Percentiles rank a stretch among this genome's conserved stretches.
These are phyloP conservation scores for Esperia sulphurella DNA, from an alignment of 2,888 invertebrate species.

Conservation along the genomic window DNA sequence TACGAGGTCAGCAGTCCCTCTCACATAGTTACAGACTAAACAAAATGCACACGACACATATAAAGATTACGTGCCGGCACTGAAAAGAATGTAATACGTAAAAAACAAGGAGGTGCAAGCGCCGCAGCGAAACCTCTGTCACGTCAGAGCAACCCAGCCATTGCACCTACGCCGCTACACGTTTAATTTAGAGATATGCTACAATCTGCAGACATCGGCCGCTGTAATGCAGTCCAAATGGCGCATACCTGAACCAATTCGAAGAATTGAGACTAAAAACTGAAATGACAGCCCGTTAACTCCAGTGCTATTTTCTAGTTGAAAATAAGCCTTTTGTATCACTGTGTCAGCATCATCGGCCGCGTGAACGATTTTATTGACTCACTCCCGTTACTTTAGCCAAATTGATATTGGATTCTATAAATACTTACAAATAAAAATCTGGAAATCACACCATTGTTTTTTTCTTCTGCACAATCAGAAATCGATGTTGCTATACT, in stretches of 20 bases:
- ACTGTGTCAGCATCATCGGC: conserved; percentile 42
- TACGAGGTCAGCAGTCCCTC: conserved; percentile 25
- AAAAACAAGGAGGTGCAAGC: conserved; percentile 28
- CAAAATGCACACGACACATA: conserved; percentile 44
- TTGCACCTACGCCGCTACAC: conserved; percentile 38
- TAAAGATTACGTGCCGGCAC: conserved; percentile 59
- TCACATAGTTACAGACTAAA: conserved; percentile 43
- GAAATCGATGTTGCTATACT: conserved; percentile 62
- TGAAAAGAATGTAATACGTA: conserved; percentile 26
- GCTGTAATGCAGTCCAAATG: conserved; percentile 71
- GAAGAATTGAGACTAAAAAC: conserved; percentile 72
- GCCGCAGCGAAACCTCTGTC: conserved; percentile 27
- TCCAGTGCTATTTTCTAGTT: conserved; percentile 40
- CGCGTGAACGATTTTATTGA: conserved; percentile 44
- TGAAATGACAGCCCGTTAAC: conserved; percentile 72
- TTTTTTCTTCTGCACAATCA: conserved; percentile 77
- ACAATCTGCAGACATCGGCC: conserved; percentile 55
- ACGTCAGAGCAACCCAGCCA: conserved; percentile 38
- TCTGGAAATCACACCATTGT: conserved; percentile 79
- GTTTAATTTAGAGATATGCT: conserved; percentile 55
- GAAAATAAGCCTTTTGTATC: conserved; percentile 45
- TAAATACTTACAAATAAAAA: conserved; percentile 80
- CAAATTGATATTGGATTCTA: conserved; percentile 71
- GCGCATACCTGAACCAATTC: conserved; percentile 73
- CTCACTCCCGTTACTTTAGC: conserved; percentile 52